Conservation (phyloP, 2,797 vertebrate genomes). For the Anguilla pacifica region DNA sequence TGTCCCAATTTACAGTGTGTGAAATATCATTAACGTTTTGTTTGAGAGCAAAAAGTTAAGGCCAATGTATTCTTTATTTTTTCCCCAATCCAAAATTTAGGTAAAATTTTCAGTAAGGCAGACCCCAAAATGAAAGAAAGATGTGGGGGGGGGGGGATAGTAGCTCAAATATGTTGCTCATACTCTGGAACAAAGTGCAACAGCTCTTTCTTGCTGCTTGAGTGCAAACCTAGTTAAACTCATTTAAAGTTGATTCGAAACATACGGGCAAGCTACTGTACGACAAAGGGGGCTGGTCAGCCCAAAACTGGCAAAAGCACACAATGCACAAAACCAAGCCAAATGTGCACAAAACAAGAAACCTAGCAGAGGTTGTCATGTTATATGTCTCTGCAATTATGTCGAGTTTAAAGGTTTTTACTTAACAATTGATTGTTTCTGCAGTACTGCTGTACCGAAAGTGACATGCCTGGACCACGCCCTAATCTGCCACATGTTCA, state of each 20-base stretch:
- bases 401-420: background rate
- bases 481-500: background rate
- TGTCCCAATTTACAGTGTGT: too few species aligned
- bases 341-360: background rate
- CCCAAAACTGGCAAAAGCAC: background rate
- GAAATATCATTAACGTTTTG: too few species aligned
- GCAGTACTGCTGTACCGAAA: background rate
- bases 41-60: too few species aligned
- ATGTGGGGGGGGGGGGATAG: too few species aligned
- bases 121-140: too few species aligned
- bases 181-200: too few species aligned
- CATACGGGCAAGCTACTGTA: background rate
- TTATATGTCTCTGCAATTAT: background rate
- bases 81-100: too few species aligned
- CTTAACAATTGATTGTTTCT: background rate
- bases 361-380: background rate
- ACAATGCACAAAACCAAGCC: background rate
- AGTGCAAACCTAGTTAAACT: background rate
- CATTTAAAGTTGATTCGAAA: background rate
- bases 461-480: background rate
- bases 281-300: background rate
- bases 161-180: too few species aligned
- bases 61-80: too few species aligned
- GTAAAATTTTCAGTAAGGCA: too few species aligned
- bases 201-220: background rate